phyloP scores from a whole-genome alignment of 2,113 vertebrate genomes.

The Xiphophorus maculatus region DNA sequence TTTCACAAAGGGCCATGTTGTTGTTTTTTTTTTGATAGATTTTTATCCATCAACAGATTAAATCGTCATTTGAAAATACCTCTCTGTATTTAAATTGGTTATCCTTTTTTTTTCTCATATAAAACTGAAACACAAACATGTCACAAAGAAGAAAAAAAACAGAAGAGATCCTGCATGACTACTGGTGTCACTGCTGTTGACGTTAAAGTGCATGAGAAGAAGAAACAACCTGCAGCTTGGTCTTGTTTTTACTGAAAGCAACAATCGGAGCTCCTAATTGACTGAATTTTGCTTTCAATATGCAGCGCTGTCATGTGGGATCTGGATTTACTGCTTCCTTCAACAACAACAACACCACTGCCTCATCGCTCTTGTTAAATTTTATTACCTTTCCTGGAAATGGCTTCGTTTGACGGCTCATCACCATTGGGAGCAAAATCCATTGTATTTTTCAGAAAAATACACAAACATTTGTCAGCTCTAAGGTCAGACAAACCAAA shows the following conservation, averaged over 20 bases:
- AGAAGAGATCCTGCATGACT: no score
- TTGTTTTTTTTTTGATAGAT: no score
- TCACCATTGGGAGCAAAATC: slow-evolving; percentile 39
- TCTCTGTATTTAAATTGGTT: no score
- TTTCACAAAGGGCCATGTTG: no score
- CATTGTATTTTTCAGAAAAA: slow-evolving; percentile 38
- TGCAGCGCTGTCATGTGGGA: slow-evolving; percentile 16
- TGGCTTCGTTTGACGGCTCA: slow-evolving; percentile 56
- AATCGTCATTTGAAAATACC: no score
- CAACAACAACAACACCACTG: slow-evolving; percentile 51
- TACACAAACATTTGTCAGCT: slow-evolving; percentile 31
- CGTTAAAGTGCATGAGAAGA: no score
- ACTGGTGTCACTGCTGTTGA: no score
- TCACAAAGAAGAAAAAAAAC: no score
- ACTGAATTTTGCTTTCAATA: slow-evolving; percentile 30
- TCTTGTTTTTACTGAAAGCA: slow-evolving; percentile 33
- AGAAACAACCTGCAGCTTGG: slow-evolving; percentile 8
- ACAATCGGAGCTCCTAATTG: slow-evolving; percentile 20
- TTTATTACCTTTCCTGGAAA: slow-evolving; percentile 69
- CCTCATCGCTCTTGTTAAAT: slow-evolving; percentile 53
- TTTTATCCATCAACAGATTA: no score
- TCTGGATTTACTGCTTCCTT: slow-evolving; percentile 52
- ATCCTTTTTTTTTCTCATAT: no score
- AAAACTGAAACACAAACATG: no score
- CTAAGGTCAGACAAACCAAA: slow-evolving; percentile 17